Conservation (phyloP, 1,140 invertebrate genomes). For the Condylostylus longicornis region DNA sequence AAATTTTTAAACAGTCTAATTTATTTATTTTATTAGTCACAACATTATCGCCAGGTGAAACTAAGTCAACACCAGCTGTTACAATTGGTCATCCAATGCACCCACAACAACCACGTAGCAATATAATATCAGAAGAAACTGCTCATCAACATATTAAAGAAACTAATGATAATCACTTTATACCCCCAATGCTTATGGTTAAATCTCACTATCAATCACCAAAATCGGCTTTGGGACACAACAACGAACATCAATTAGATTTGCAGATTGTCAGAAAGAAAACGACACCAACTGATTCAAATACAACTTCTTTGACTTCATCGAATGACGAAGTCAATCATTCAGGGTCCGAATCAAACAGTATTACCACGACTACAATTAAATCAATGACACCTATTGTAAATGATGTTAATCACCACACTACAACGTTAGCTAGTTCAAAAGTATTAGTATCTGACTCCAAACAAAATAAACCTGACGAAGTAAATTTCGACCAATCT, state of each 20-base stretch:
- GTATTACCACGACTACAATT: not conserved
- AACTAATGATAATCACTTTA: slow-evolving; percentile 27
- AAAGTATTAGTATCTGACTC: too few species aligned
- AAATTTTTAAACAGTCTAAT: too few species aligned
- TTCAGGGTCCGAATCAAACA: not conserved
- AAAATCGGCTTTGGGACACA: slow-evolving; percentile 13
- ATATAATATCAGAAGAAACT: slow-evolving; percentile 6
- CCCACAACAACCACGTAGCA: slow-evolving; percentile 9
- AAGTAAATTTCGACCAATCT: too few species aligned
- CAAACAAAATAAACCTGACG: too few species aligned
- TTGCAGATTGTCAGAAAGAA: not conserved
- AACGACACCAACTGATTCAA: not conserved
- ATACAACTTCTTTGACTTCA: not conserved
- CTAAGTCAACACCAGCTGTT: not conserved
- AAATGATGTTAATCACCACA: too few species aligned
- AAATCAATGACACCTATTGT: not conserved
- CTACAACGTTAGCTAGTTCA: too few species aligned
- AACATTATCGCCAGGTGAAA: not conserved
- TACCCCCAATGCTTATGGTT: slow-evolving; percentile 30
- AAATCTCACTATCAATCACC: slow-evolving; percentile 29
- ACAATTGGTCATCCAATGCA: slow-evolving; percentile 20
- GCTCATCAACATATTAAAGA: slow-evolving; percentile 19
- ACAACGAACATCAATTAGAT: slow-evolving; percentile 6
- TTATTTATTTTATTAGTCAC: too few species aligned
- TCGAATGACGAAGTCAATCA: not conserved